Base-by-base conservation (phyloP, 2,888 invertebrate species). In the Caenorhabditis becei region DNA sequence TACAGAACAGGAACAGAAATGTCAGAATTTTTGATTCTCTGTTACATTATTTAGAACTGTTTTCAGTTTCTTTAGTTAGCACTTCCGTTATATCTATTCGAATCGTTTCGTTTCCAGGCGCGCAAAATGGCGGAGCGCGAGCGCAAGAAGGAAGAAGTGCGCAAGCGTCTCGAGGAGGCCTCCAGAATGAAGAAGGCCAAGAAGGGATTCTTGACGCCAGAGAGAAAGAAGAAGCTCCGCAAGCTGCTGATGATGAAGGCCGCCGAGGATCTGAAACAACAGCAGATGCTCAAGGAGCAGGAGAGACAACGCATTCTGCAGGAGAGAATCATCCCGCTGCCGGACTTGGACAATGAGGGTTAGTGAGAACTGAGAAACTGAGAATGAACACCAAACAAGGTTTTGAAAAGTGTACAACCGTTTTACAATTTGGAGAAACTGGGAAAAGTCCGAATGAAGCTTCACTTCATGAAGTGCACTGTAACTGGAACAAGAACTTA, bases 171-270 rank as follows among this genome's bases (percentile, higher is more conserved):
- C 94, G 97, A 98, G 93, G 97, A 97, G 93, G 96, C 97, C 93
- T 96, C 97, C 93, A 96, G 96, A 93, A 96, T 96, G 92, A 97
- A 97, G 94, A 97, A 97, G 94, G 92, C 92, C 75, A 98, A 98
- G 95, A 97, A 97, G 94, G 98, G 98, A 94, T 97, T 98, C 95
- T 77, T 97, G 96, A 97, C 98, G 92, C 97, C 97, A 85, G 97
- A 98, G 93, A 96, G 98, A 94, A 98, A 98, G 95, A 98, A 97
- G 96, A 97, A 97, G 93, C 96, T 98, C 92, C 95, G 97, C 97
- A 95, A 97, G 94, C 94, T 99, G 94, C 94, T 99, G 94, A 97
- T 98, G 95, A 97, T 98, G 94, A 99, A 98, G 94, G 98, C 98
- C 92, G 98, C 98, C 91, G 98, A 99, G 93, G 98, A 99, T 93